Base-by-base conservation (phyloP, 2,113 vertebrate genomes). In the Riparia riparia region DNA sequence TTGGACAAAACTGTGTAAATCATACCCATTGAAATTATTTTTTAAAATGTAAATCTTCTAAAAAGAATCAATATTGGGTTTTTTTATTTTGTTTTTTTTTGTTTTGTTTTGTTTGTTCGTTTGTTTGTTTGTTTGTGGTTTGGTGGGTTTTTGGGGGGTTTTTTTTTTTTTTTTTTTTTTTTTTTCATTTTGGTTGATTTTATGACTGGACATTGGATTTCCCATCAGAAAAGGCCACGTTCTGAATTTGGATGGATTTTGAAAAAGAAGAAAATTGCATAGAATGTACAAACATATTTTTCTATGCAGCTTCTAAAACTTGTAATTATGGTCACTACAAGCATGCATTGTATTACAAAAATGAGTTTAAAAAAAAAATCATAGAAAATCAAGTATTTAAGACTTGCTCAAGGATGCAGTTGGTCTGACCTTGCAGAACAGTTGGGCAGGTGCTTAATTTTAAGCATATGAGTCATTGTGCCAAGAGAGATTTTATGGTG, bases 391-490 rank as follows among this genome's bases (percentile, higher is more conserved):
- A 74, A 54, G 44, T 18, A 64, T 54, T 73, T 88, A 63, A 70
- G 90, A 60, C 28, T 82, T 64, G 51, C 65, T 87, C 51, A 68
- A 92, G 47, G 79, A 76, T 41, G 69, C 44, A 66, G 34, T n/a
- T 73, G 51, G 69, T 70, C 74, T 82, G 85, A 81, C 86, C 68
- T 39, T 90, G 60, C 63, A 74, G 90, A 90, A 90, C 32, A 60
- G 71, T 88, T 81, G 79, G 64, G 87, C 88, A 90, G 82, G 93
- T 96, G 96, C 96, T 92, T 93, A 96, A 84, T 74, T 94, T 86
- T 94, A 86, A 92, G 94, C 91, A 49, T 8, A 64, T 7, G 69
- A 89, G 44, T 34, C 77, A 51, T 22, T n/a, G 69, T 89, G 92
- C 85, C 92, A 92, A 51, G 78, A 89, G 49, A 82, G 79, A 58